Conservation (phyloP, 1,140 invertebrate species). For the Scaptodrosophila lebanonensis region DNA sequence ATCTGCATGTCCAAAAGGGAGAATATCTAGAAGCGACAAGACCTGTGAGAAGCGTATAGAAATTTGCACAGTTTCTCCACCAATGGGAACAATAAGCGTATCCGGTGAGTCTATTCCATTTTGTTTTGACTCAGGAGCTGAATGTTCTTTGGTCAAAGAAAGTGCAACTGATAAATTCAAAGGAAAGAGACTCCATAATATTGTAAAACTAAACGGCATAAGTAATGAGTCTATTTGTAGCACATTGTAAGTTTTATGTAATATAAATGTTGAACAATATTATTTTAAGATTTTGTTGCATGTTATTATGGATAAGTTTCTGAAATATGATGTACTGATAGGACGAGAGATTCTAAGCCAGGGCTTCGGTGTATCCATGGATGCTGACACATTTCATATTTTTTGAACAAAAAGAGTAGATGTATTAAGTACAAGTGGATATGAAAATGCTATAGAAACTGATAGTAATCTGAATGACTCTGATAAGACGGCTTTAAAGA, state of each 20-base stretch:
- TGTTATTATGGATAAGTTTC: constrained; percentile 26
- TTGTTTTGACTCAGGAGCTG: constrained; percentile 17
- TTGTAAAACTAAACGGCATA: constrained; percentile 17
- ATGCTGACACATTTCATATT: constrained; percentile 8
- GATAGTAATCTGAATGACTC: constrained; percentile 3
- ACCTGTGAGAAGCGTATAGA: too few relatives aligned
- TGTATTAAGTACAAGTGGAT: neutral
- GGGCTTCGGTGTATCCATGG: constrained; percentile 15
- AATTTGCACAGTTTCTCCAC: too few relatives aligned
- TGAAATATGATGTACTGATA: too few relatives aligned
- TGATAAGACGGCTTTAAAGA: constrained; percentile 4
- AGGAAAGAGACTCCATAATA: too few relatives aligned
- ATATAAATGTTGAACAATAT: too few relatives aligned
- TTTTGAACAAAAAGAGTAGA: constrained; percentile 6
- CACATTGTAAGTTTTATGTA: constrained; percentile 10
- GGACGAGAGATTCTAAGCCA: constrained; percentile 25
- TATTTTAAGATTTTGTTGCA: constrained; percentile 24
- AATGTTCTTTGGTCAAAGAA: constrained; percentile 14
- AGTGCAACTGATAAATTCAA: too few relatives aligned
- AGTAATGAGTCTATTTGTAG: constrained; percentile 19
- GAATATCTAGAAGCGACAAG: too few relatives aligned
- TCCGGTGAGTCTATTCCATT: constrained; percentile 21
- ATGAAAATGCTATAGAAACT: too few relatives aligned
- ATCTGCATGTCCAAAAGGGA: too few relatives aligned
- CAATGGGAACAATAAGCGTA: constrained; percentile 8